Evolutionary conservation across 2,113 vertebrate genomes (phyloP), one percentile per base, ranked within the genome.

Genomic region (Ceyx melanurus): DNA sequence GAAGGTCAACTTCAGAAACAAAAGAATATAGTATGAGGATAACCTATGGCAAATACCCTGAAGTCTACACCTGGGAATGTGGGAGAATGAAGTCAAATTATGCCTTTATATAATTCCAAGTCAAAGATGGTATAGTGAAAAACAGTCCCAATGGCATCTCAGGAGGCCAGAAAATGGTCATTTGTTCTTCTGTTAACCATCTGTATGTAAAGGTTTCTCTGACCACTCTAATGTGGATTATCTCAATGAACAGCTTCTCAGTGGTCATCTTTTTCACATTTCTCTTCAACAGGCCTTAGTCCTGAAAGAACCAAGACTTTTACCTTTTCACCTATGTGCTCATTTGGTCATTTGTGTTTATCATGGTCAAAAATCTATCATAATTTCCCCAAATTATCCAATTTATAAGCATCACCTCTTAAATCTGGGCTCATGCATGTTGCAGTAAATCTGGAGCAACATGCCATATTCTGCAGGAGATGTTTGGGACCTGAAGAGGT

Each of bases 1-100:
- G n/a, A 95, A 92, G 74, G 91, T 89, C 89, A 92, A 56, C 48
- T 87, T 95, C 89, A 92, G 82, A 93, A 91, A 33, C 43, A 93
- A 70, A 88, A 35, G 74, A 89, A 80, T 77, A 79, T 56, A 84
- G 76, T 72, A 71, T 77, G 75, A 91, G 61, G 56, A 60, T 82
- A 89, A 94, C 64, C 84, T 91, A 37, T 83, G 75, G 82, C 64
- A 93, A 94, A 91, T 74, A 92, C 29, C 67, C 68, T 56, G 92
- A 94, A 77, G 78, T 56, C 67, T 95, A 71, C 60, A 71, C n/a
- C 21, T 85, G 78, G 60, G 64, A 91, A 76, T 64, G 46, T 60
- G 22, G 43, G 64, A 86, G 23, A 60, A 43, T 50, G 78, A 89
- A 92, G 43, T 77, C 46, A 82, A 83, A 79, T 67, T 72, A 56